Conservation (phyloP, 2,888 invertebrate species). For the Laspeyria flexula region DNA sequence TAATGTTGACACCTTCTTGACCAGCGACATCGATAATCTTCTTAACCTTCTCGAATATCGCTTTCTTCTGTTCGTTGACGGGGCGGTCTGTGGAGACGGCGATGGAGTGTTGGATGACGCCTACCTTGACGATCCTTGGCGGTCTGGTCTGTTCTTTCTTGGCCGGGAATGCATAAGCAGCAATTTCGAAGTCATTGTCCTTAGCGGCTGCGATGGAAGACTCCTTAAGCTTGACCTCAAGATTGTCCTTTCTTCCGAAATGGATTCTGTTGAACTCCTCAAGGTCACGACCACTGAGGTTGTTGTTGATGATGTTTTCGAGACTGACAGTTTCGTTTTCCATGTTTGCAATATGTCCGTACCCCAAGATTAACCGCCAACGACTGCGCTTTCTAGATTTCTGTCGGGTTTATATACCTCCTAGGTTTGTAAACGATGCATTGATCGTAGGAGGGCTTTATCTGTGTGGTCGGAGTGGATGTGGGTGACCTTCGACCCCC, state of each 20-base stretch:
- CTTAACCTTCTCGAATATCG: conserved; percentile 91
- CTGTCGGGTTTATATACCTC: conserved; percentile 65
- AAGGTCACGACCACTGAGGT: conserved; percentile 73
- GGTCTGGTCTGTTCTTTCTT: conserved; percentile 85
- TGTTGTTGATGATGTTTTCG: conserved; percentile 75
- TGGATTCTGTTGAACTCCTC: conserved; percentile 81
- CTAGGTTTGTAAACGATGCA: conserved; percentile 42
- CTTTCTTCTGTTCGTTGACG: conserved; percentile 91
- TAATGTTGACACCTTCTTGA: conserved; percentile 93
- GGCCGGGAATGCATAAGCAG: conserved; percentile 78
- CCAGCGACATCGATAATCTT: conserved; percentile 94
- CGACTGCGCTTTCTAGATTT: conserved; percentile 53
- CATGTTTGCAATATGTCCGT: conserved; percentile 55
- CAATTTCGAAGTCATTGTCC: conserved; percentile 83
- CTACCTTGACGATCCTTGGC: conserved; percentile 92
- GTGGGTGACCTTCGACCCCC: conserved; percentile 69
- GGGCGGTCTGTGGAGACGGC: conserved; percentile 92
- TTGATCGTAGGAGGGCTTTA: conserved; percentile 49
- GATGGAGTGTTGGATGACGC: conserved; percentile 95
- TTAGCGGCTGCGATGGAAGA: conserved; percentile 84
- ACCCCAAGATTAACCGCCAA: conserved; percentile 34
- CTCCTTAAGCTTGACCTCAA: conserved; percentile 72
- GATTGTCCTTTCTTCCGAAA: conserved; percentile 72
- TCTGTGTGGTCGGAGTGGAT: conserved; percentile 62
- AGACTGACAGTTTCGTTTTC: conserved; percentile 78